phyloP scores from a whole-genome alignment of 2,888 invertebrate genomes.

The Ichneumon xanthorius region DNA sequence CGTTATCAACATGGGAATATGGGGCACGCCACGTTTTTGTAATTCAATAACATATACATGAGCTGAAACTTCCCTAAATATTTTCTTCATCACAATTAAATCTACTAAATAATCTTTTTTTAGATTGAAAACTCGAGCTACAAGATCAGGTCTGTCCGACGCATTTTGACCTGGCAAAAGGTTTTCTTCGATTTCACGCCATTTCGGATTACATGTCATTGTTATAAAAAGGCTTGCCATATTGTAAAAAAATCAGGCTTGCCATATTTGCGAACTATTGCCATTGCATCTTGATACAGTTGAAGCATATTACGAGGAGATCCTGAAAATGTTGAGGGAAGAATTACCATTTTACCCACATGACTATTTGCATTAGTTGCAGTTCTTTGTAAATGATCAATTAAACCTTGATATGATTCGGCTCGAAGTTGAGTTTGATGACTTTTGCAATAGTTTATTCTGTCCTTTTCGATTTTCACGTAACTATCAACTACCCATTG shows the following conservation, averaged over 20 bases:
- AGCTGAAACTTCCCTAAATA: neutral
- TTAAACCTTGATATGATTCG: slow-evolving; percentile 13
- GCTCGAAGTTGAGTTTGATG: neutral
- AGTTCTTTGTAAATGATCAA: slow-evolving; percentile 2
- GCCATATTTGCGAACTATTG: slow-evolving; percentile 26
- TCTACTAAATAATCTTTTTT: slow-evolving; percentile 57
- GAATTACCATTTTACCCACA: slow-evolving; percentile 9
- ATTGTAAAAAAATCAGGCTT: slow-evolving; percentile 16
- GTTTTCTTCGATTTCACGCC: slow-evolving; percentile 80
- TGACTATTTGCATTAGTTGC: neutral
- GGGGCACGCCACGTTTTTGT: slow-evolving; percentile 65
- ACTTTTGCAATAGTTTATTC: slow-evolving; percentile 17
- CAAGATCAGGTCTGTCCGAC: slow-evolving; percentile 79
- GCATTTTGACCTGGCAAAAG: slow-evolving; percentile 71
- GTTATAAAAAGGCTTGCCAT: slow-evolving; percentile 1
- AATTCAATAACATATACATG: slow-evolving; percentile 59
- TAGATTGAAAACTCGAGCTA: slow-evolving; percentile 77
- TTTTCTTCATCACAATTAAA: neutral
- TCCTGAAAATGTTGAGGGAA: slow-evolving; percentile 13
- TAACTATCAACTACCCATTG: slow-evolving; percentile 27
- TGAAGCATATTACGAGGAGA: slow-evolving; percentile 24
- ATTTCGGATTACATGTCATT: slow-evolving; percentile 68
- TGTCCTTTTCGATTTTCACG: slow-evolving; percentile 23
- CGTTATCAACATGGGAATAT: slow-evolving; percentile 62
- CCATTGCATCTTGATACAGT: slow-evolving; percentile 32